Conservation (phyloP, 2,888 invertebrate species). For the Venusia cambrica region DNA sequence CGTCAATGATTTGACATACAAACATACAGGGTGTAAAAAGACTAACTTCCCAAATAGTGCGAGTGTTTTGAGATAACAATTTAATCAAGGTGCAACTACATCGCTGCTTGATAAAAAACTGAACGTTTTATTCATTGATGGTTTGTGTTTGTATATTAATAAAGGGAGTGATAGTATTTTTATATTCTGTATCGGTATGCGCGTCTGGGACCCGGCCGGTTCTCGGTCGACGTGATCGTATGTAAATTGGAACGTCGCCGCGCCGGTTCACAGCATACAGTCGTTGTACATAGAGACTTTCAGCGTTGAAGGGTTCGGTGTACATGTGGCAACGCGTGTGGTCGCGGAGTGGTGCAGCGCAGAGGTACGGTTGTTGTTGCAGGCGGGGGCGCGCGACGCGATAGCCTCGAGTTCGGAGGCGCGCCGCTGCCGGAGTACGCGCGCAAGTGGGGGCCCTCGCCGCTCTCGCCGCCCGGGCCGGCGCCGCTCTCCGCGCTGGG, state of each 20-base stretch:
- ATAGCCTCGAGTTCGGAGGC: conserved; percentile 81
- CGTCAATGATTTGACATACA: conserved; percentile 4
- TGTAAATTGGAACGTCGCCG: conserved; percentile 13
- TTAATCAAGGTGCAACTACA: no score
- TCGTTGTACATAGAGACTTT: conserved; percentile 24
- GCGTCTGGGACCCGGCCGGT: no score
- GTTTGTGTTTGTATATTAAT: no score
- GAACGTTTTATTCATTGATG: no score
- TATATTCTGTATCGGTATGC: no score
- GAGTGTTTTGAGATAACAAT: no score
- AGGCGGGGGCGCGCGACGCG: conserved; percentile 73
- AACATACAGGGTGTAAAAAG: no score
- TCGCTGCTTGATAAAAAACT: no score
- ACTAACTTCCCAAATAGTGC: no score
- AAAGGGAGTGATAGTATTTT: no score
- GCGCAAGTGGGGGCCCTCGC: conserved; percentile 81
- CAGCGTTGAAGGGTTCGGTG: conserved; percentile 33
- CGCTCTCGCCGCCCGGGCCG: conserved; percentile 87
- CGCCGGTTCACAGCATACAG: conserved; percentile 12
- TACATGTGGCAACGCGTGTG: conserved; percentile 25
- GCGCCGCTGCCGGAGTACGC: conserved; percentile 76
- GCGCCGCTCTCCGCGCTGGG: conserved; percentile 87
- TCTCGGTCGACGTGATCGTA: conserved; percentile 6
- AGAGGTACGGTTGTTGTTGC: conserved; percentile 54
- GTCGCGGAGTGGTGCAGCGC: conserved; percentile 40